These are phyloP conservation scores for Ictidomys tridecemlineatus DNA, from an alignment of 2,113 vertebrate genomes.

Conservation along the genomic window DNA sequence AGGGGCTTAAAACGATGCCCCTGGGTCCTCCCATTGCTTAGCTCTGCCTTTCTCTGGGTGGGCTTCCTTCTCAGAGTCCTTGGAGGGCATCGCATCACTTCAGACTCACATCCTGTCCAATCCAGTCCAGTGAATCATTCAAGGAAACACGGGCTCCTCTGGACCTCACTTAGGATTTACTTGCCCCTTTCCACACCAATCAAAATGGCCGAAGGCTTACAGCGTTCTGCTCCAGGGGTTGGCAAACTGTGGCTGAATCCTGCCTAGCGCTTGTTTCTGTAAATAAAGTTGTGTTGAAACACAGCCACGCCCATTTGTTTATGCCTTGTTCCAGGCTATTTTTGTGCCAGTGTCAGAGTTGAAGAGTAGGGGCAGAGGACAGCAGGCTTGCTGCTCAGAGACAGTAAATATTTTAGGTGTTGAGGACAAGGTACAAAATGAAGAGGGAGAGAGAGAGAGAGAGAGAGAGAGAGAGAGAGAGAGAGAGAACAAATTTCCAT, in stretches of 20 bases:
- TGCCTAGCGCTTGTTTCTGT: neutral
- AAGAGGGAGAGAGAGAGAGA: too few relatives aligned
- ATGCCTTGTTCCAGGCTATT: neutral
- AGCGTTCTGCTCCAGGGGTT: neutral
- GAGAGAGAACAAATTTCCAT: slow-evolving; percentile 26
- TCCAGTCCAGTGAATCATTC: neutral
- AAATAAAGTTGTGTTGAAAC: neutral
- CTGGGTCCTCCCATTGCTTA: neutral
- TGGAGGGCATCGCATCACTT: neutral
- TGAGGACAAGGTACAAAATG: neutral
- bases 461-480: too few relatives aligned
- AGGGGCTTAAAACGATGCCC: neutral
- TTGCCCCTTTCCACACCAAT: neutral
- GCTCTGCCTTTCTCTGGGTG: neutral
- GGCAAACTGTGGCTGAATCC: neutral
- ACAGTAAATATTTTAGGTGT: neutral
- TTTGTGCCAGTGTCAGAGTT: neutral
- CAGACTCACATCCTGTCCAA: neutral
- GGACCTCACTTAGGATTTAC: neutral
- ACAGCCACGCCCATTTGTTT: neutral
- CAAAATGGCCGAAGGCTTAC: neutral
- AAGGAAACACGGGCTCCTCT: neutral
- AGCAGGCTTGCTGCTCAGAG: neutral
- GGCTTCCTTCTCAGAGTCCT: neutral
- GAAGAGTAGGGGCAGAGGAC: neutral